These are phyloP conservation scores for Alouatta palliata DNA, from an alignment of 2,113 vertebrate genomes.

Conservation along the genomic window DNA sequence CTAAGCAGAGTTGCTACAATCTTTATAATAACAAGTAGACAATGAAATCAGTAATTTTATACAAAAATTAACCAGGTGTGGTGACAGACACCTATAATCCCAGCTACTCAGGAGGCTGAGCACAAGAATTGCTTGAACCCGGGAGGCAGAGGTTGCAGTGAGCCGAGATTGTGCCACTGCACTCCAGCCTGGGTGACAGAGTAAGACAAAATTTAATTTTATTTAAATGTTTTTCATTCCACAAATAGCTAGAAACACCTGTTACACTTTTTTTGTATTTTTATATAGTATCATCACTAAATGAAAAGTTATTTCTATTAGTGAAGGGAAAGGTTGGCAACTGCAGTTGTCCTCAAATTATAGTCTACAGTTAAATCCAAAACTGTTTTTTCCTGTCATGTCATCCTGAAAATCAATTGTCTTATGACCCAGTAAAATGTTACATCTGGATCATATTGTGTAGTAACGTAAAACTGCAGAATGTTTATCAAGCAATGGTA, in stretches of 20 bases:
- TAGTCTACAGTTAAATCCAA: too few species aligned
- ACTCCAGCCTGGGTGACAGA: too few species aligned
- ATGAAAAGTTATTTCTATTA: background rate
- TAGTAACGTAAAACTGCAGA: background rate
- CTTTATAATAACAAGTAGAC: background rate
- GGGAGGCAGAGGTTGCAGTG: too few species aligned
- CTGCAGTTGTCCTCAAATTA: background rate
- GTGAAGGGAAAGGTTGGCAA: background rate
- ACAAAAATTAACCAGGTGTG: too few species aligned
- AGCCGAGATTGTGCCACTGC: too few species aligned
- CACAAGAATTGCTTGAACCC: too few species aligned
- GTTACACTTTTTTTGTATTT: accelerated
- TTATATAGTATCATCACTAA: accelerated
- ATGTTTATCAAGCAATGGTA: background rate
- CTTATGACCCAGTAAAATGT: background rate
- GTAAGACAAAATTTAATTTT: too few species aligned
- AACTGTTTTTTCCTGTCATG: background rate
- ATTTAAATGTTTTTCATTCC: accelerated
- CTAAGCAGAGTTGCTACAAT: background rate
- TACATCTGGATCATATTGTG: background rate
- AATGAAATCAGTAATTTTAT: background rate
- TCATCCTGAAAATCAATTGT: background rate
- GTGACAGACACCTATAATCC: too few species aligned
- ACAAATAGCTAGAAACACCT: background rate
- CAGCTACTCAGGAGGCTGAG: too few species aligned